These are phyloP conservation scores for Ptychadena robeensis DNA, from an alignment of 2,797 vertebrate genomes.

Conservation along the genomic window DNA sequence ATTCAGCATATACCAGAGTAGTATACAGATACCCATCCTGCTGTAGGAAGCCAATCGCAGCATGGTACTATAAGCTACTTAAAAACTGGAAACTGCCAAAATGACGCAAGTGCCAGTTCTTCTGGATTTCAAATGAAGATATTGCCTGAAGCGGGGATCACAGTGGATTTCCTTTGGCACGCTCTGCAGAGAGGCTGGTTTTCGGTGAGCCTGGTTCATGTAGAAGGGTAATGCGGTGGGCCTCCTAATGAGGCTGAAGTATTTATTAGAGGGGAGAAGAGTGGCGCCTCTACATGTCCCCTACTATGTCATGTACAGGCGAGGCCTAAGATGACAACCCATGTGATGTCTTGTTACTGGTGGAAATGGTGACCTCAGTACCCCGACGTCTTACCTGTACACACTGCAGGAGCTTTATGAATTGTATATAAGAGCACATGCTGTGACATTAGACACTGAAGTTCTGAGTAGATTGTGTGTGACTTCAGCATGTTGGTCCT, in stretches of 20 bases:
- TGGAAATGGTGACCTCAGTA: neutral
- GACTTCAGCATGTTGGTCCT: neutral
- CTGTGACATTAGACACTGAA: neutral
- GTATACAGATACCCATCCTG: slow-evolving; percentile 62
- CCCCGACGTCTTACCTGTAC: neutral
- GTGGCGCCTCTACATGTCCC: neutral
- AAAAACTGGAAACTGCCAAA: slow-evolving; percentile 83
- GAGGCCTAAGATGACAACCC: neutral
- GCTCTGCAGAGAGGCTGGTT: neutral
- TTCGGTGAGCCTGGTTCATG: neutral
- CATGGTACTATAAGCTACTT: slow-evolving; percentile 69
- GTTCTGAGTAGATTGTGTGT: neutral
- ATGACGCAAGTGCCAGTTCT: slow-evolving; percentile 67
- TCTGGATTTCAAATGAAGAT: slow-evolving; percentile 55
- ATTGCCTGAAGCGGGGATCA: slow-evolving; percentile 37
- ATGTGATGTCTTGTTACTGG: neutral
- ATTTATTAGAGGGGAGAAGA: slow-evolving; percentile 4
- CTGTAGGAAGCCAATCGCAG: slow-evolving; percentile 28
- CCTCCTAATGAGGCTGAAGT: neutral
- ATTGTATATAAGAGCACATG: neutral
- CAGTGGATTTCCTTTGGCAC: neutral
- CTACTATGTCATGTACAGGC: neutral
- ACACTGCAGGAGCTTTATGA: neutral
- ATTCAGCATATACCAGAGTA: slow-evolving; percentile 58
- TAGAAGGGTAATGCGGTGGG: neutral